A percentile compares a stretch with the other conserved stretches of the same genome.
phyloP scores from a whole-genome alignment of 1,140 invertebrate species.

The Diabrotica undecimpunctata region DNA sequence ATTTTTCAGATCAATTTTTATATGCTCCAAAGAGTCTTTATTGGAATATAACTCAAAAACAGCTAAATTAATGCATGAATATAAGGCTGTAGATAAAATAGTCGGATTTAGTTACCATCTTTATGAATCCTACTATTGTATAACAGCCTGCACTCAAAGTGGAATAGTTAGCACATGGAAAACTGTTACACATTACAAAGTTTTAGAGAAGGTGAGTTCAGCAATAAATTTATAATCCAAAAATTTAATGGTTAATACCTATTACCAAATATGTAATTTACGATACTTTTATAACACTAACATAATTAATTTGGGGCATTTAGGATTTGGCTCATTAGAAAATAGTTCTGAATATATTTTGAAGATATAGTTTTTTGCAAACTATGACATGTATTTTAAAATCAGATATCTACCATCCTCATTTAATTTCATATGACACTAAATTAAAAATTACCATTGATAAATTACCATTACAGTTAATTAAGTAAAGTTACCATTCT shows the following conservation, averaged over 20 bases:
- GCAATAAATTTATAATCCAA: constrained; percentile 22
- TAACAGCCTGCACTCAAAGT: constrained; percentile 54
- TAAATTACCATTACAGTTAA: too few relatives aligned
- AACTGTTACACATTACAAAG: constrained; percentile 51
- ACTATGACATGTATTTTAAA: too few relatives aligned
- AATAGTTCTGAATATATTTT: too few relatives aligned
- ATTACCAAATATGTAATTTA: neutral
- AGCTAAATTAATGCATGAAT: constrained; percentile 53
- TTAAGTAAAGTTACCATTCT: too few relatives aligned
- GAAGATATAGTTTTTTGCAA: too few relatives aligned
- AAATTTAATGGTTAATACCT: constrained; percentile 9
- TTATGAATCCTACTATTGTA: constrained; percentile 47
- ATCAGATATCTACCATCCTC: too few relatives aligned
- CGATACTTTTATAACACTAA: constrained; percentile 12
- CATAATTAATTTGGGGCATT: neutral
- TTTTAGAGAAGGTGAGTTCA: constrained; percentile 48
- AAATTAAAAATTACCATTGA: too few relatives aligned
- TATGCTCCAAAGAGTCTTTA: constrained; percentile 54
- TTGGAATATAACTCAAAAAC: constrained; percentile 57
- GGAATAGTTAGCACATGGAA: constrained; percentile 56
- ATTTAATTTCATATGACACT: too few relatives aligned
- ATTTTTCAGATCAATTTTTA: constrained; percentile 54
- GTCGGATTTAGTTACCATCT: constrained; percentile 50
- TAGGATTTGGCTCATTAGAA: neutral
- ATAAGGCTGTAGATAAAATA: constrained; percentile 51